Evolutionary conservation across 2,888 invertebrate species (phyloP).

Genomic region (Yponomeuta cagnagella): DNA sequence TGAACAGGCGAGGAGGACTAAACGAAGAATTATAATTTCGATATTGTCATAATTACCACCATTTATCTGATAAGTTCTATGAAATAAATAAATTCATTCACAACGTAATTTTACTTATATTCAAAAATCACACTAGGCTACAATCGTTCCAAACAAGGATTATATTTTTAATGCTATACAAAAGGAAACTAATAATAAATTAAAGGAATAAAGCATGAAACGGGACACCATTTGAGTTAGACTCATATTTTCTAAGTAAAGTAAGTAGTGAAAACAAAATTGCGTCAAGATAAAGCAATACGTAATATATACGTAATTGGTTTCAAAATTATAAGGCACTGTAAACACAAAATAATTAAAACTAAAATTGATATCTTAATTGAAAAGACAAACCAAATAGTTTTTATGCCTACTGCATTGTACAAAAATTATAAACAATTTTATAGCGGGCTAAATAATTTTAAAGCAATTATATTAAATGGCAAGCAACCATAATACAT

Average conservation of each 20-base stretch:
- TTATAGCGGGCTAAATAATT: slow-evolving; percentile 13
- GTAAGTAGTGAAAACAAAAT: slow-evolving; percentile 26
- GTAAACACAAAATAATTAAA: slow-evolving; percentile 15
- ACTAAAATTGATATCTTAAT: slow-evolving; percentile 9
- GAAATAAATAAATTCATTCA: slow-evolving; percentile 13
- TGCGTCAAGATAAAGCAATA: slow-evolving; percentile 25
- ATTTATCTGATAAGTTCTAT: not conserved
- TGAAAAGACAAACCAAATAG: slow-evolving; percentile 13
- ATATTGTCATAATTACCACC: too few relatives aligned
- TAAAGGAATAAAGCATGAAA: slow-evolving; percentile 52
- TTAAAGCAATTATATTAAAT: slow-evolving; percentile 36
- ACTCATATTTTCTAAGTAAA: slow-evolving; percentile 42
- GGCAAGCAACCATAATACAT: slow-evolving; percentile 43
- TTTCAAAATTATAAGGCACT: slow-evolving; percentile 21
- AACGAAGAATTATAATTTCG: too few relatives aligned
- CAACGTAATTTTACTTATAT: slow-evolving; percentile 1
- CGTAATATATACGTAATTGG: not conserved
- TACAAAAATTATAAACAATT: not conserved
- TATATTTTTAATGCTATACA: slow-evolving; percentile 7
- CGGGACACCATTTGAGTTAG: slow-evolving; percentile 56
- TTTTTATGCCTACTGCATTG: not conserved
- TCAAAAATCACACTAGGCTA: slow-evolving; percentile 22
- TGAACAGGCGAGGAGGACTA: too few relatives aligned
- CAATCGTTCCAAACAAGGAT: slow-evolving; percentile 4
- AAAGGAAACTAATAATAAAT: slow-evolving; percentile 36